phyloP scores from a whole-genome alignment of 2,888 invertebrate genomes.

The Eupithecia inturbata region DNA sequence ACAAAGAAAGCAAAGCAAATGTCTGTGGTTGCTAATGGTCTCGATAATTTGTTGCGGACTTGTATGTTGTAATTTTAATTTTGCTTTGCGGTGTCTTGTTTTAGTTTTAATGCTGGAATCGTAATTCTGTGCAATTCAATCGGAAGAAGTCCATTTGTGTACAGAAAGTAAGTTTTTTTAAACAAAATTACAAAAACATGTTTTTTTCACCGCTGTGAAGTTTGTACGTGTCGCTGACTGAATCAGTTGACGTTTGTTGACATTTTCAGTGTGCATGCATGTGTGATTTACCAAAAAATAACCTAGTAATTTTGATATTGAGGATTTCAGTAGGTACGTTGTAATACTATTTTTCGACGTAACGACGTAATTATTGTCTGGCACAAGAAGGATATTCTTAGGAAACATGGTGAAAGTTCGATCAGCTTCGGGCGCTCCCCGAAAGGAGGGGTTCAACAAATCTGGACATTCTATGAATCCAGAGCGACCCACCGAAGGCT shows the following conservation, averaged over 20 bases:
- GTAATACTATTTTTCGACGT: background rate
- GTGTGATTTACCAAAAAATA: conserved; percentile 16
- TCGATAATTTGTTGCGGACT: background rate
- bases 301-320: conserved; percentile 11
- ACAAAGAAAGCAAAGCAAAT: background rate
- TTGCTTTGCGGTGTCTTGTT: background rate
- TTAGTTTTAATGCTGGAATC: background rate
- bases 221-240: conserved; percentile 20
- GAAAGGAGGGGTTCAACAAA: conserved; percentile 92
- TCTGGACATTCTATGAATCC: conserved; percentile 98
- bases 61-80: background rate
- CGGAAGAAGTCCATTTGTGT: background rate
- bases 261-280: background rate
- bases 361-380: background rate
- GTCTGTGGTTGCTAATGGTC: background rate
- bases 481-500: conserved; percentile 89
- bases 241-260: conserved; percentile 19
- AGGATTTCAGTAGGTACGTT: background rate
- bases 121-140: background rate
- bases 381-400: background rate
- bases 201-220: conserved; percentile 14
- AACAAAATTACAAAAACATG: background rate
- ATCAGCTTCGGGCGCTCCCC: conserved; percentile 88
- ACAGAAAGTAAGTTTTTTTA: background rate
- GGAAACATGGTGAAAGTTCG: conserved; percentile 89